Evolutionary conservation across 2,113 vertebrate species (phyloP).

Genomic region (Copsychus sechellarum): DNA sequence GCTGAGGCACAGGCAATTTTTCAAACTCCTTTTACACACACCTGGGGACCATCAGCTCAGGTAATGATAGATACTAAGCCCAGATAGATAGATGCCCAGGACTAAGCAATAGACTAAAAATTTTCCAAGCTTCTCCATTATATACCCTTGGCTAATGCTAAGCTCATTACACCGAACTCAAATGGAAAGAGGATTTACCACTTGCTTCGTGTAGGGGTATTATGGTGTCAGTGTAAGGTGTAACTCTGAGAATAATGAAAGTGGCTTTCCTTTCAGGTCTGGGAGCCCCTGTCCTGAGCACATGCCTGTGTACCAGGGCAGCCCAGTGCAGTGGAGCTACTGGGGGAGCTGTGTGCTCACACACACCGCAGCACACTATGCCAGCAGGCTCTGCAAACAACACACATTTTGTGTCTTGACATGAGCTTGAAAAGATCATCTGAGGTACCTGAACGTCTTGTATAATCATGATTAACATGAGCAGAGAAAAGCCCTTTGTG

Average conservation of each 20-base stretch:
- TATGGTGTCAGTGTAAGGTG: background rate
- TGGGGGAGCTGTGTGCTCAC: background rate
- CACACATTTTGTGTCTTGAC: background rate
- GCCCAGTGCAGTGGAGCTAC: background rate
- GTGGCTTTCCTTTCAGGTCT: background rate
- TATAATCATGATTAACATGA: background rate
- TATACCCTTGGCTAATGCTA: background rate
- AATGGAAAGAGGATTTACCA: background rate
- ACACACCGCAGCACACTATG: accelerated
- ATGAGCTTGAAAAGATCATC: slow-evolving; percentile 15
- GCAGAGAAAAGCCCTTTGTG: background rate
- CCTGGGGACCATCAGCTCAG: slow-evolving; percentile 6
- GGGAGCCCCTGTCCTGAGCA: background rate
- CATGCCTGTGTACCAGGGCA: background rate
- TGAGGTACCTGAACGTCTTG: background rate
- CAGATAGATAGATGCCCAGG: background rate
- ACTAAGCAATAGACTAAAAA: background rate
- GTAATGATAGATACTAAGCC: background rate
- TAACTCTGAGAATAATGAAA: background rate
- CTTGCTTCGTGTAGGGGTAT: accelerated
- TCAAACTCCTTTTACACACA: slow-evolving; percentile 28
- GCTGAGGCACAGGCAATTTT: slow-evolving; percentile 25
- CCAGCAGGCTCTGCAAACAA: background rate
- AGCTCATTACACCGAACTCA: background rate
- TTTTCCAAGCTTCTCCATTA: background rate